Evolutionary conservation across 2,797 vertebrate species (phyloP).

Genomic region (Malacoctenus gilli): DNA sequence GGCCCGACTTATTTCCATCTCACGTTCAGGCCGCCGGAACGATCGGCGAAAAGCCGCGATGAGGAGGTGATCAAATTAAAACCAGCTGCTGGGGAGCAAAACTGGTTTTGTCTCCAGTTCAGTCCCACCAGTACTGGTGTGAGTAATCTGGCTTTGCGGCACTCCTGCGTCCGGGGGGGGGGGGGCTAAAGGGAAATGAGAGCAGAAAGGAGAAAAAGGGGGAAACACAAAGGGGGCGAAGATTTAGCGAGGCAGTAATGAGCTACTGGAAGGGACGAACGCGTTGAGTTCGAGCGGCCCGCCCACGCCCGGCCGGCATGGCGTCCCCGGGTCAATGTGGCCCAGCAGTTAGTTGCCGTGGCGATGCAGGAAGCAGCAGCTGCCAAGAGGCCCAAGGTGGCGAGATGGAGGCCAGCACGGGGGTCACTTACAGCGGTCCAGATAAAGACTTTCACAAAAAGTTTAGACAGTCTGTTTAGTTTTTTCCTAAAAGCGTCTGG

Average conservation of each 20-base stretch:
- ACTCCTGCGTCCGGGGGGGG: conserved; percentile 20
- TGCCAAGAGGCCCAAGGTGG: conserved; percentile 48
- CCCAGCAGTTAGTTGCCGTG: conserved; percentile 50
- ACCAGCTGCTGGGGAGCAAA: conserved; percentile 45
- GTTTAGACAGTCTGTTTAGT: too few species aligned
- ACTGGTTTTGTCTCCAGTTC: conserved; percentile 26
- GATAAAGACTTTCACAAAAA: too few species aligned
- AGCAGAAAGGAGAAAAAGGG: conserved; percentile 34
- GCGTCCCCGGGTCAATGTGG: conserved; percentile 61
- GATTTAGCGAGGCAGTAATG: conserved; percentile 65
- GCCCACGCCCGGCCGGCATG: conserved; percentile 33
- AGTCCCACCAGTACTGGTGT: conserved; percentile 20
- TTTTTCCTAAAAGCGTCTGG: too few species aligned
- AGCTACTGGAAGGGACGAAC: conserved; percentile 57
- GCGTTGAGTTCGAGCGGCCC: conserved; percentile 43
- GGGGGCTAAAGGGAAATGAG: conserved; percentile 52
- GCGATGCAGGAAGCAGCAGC: conserved; percentile 48
- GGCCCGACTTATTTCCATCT: conserved; percentile 24
- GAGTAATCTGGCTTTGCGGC: conserved; percentile 42
- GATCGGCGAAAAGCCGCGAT: conserved; percentile 25
- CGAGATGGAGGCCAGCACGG: conserved; percentile 2
- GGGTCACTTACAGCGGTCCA: not conserved
- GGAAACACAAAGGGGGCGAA: conserved; percentile 49
- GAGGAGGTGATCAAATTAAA: conserved; percentile 52
- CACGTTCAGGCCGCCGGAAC: conserved; percentile 13